Conservation (phyloP, 2,113 vertebrate genomes). For the Tenrec ecaudatus region DNA sequence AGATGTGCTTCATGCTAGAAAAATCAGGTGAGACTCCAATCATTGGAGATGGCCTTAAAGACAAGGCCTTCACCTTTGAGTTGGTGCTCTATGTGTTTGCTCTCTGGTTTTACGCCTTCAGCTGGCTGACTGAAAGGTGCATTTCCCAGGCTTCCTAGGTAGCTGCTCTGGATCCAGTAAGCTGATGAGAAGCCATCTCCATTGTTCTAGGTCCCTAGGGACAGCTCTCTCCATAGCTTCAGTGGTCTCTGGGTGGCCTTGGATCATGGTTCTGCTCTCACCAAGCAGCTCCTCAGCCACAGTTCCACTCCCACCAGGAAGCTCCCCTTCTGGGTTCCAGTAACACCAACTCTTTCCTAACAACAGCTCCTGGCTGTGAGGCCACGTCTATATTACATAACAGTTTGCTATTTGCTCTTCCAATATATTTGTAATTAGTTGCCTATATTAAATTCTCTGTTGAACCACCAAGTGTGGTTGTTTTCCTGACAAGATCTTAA, state of each 20-base stretch:
- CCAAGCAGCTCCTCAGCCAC: background rate
- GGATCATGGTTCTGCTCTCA: background rate
- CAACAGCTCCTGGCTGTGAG: background rate
- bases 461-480: background rate
- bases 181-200: too few species aligned
- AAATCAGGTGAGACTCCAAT: background rate
- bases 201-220: background rate
- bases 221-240: background rate
- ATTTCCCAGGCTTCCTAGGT: background rate
- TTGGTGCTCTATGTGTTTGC: background rate
- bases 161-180: background rate
- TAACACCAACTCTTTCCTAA: background rate
- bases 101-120: background rate
- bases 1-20: background rate
- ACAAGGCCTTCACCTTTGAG: background rate
- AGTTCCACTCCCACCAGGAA: background rate
- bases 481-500: background rate
- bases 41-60: background rate
- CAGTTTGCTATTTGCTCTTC: background rate
- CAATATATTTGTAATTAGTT: background rate
- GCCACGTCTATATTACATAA: background rate
- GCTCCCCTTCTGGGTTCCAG: background rate
- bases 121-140: background rate
- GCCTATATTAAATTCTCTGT: background rate
- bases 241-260: background rate